These are phyloP conservation scores for Pseudoatta argentina DNA, from an alignment of 1,140 invertebrate genomes.

Conservation along the genomic window DNA sequence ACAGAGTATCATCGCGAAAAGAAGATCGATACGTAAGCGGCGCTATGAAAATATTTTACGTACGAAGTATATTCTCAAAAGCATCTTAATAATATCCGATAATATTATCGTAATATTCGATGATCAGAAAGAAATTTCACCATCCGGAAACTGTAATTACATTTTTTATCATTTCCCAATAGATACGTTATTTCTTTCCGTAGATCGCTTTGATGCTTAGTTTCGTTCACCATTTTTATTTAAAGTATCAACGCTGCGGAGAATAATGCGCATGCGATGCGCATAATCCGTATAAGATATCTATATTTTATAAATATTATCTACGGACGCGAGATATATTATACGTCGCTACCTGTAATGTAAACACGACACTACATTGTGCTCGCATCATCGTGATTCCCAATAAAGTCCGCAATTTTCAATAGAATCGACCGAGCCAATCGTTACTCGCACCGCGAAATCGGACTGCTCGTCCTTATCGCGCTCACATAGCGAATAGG, in stretches of 20 bases:
- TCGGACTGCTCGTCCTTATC: slow-evolving; percentile 4
- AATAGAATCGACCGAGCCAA: slow-evolving; percentile 30
- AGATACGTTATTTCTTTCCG: background rate
- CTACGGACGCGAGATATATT: too few species aligned
- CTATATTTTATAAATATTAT: slow-evolving; percentile 30
- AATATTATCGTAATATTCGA: slow-evolving; percentile 43
- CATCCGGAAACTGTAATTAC: background rate
- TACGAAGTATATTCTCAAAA: background rate
- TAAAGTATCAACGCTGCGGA: background rate
- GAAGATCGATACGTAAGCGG: slow-evolving; percentile 29
- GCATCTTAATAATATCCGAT: slow-evolving; percentile 35
- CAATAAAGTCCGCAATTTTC: slow-evolving; percentile 60
- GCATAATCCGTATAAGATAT: slow-evolving; percentile 14
- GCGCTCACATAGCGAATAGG: slow-evolving; percentile 37
- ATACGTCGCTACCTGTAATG: background rate
- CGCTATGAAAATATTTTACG: slow-evolving; percentile 43
- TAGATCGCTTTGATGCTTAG: background rate
- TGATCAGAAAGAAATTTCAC: background rate
- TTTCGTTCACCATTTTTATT: background rate
- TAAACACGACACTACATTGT: background rate
- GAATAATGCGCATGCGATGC: background rate
- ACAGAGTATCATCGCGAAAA: slow-evolving; percentile 8
- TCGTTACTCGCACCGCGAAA: slow-evolving; percentile 44
- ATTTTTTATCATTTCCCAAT: background rate
- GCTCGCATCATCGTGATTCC: background rate